phyloP scores from a whole-genome alignment of 2,888 invertebrate species.

The Pseudeuparius sepicola region DNA sequence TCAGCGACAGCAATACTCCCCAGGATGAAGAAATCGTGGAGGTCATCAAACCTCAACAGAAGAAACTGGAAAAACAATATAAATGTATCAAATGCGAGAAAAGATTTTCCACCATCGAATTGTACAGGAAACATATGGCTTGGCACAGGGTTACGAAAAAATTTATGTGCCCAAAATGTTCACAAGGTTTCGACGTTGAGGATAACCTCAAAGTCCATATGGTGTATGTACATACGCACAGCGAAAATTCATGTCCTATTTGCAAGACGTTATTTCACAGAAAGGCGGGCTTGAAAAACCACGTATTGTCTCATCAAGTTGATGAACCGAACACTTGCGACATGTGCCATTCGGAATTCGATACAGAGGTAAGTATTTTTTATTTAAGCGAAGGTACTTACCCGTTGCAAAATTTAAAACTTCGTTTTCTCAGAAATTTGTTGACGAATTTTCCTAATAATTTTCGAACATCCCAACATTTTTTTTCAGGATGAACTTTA shows the following conservation, averaged over 20 bases:
- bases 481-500: constrained; percentile 43
- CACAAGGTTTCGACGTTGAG: constrained; percentile 34
- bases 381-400: too few relatives aligned
- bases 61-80: too few relatives aligned
- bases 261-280: constrained; percentile 35
- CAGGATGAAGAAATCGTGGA: too few relatives aligned
- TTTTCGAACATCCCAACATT: too few relatives aligned
- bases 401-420: too few relatives aligned
- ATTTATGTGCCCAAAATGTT: constrained; percentile 34
- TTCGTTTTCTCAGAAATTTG: too few relatives aligned
- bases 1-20: too few relatives aligned
- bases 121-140: constrained; percentile 32
- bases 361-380: constrained; percentile 35
- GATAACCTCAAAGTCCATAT: constrained; percentile 36
- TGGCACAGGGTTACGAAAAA: constrained; percentile 32
- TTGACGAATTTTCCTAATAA: too few relatives aligned
- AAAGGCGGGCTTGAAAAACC: constrained; percentile 36
- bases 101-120: constrained; percentile 26
- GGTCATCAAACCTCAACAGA: too few relatives aligned
- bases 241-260: constrained; percentile 33
- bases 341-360: constrained; percentile 35
- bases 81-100: constrained; percentile 32
- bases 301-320: constrained; percentile 36
- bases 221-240: constrained; percentile 29
- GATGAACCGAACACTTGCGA: constrained; percentile 36